Percentiles rank a stretch among this genome's conserved stretches.
Conservation (phyloP, 1,140 invertebrate species). For the Magallana ariakensis region DNA sequence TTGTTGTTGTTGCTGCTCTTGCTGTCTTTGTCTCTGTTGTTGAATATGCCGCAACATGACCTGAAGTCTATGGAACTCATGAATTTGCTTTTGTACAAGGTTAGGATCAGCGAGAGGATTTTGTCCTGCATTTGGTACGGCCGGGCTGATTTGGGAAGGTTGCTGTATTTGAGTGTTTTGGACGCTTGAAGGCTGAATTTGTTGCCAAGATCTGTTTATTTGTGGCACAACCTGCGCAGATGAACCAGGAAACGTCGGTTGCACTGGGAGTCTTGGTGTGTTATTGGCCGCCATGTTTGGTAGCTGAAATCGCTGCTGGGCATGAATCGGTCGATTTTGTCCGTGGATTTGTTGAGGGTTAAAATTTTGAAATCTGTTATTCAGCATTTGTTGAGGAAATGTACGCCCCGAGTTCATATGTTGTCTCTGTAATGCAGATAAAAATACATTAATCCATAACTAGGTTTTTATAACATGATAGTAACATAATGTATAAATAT, state of each 20-base stretch:
- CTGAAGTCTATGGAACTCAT: neutral
- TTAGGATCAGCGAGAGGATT: neutral
- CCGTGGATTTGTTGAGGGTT: neutral
- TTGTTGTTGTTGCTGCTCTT: neutral
- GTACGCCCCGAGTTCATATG: neutral
- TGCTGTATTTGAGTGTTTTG: neutral
- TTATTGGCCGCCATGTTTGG: neutral
- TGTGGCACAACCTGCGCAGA: neutral
- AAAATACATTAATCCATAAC: too few relatives aligned
- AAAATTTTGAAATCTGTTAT: constrained; percentile 27
- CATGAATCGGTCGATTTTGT: neutral
- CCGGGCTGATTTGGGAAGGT: neutral
- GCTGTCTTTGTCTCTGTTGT: constrained; percentile 1
- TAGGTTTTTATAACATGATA: too few relatives aligned
- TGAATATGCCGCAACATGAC: neutral
- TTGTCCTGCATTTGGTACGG: neutral
- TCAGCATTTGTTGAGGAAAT: neutral
- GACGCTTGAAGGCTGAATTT: neutral
- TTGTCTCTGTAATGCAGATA: neutral
- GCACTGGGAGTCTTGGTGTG: neutral
- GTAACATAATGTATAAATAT: too few relatives aligned
- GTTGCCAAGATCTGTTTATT: neutral
- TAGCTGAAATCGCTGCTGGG: neutral
- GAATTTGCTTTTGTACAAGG: neutral
- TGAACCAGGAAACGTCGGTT: neutral